phyloP scores from a whole-genome alignment of 1,140 invertebrate genomes.

The Drosophila mojavensis region DNA sequence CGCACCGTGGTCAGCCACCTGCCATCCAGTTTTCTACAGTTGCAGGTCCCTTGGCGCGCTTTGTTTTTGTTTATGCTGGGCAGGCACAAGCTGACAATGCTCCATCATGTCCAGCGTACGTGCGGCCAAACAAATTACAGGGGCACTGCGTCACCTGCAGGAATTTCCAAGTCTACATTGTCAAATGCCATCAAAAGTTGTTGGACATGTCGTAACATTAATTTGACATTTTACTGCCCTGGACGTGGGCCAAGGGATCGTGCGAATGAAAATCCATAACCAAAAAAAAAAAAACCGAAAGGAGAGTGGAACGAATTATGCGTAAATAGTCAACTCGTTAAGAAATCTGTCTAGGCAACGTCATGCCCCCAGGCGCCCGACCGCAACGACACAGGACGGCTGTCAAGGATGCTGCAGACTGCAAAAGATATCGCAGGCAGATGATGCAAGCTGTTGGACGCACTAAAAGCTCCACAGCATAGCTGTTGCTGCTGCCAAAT shows the following conservation, averaged over 20 bases:
- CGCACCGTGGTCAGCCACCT: neutral
- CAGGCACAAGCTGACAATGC: conserved; percentile 73
- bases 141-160: conserved; percentile 78
- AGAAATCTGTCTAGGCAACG: conserved; percentile 58
- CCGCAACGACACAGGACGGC: conserved; percentile 66
- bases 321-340: conserved; percentile 52
- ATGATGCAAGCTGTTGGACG: conserved; percentile 72
- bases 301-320: conserved; percentile 25
- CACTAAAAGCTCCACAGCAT: conserved; percentile 19
- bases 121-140: conserved; percentile 80
- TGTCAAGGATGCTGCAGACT: conserved; percentile 61
- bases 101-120: conserved; percentile 67
- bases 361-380: conserved; percentile 9
- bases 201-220: conserved; percentile 81
- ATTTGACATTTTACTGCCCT: conserved; percentile 78
- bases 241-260: conserved; percentile 21
- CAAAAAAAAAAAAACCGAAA: neutral
- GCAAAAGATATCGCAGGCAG: conserved; percentile 36
- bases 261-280: neutral
- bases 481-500: conserved; percentile 46
- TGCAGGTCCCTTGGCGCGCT: conserved; percentile 69
- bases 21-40: conserved; percentile 34
- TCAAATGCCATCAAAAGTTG: conserved; percentile 78
- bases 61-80: conserved; percentile 76
- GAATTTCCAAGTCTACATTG: conserved; percentile 78